Evolutionary conservation across 2,888 invertebrate genomes (phyloP), one percentile per base, ranked within the genome.

Genomic region (Aspidapion aeneum): DNA sequence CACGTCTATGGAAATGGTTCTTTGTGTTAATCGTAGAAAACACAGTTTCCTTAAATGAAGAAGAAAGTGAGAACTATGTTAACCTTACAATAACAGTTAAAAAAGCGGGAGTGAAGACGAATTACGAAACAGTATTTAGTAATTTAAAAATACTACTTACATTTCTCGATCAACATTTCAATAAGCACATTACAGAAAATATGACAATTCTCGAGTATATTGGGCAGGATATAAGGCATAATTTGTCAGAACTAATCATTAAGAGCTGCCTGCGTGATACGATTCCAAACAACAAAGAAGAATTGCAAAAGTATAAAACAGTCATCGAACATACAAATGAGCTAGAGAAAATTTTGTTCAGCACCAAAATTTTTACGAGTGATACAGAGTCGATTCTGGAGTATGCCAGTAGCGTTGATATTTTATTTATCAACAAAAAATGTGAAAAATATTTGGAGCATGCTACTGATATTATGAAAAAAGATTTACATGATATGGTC

Each of bases 401-500:
- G 50, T 94, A 91, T 74, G 85, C 89, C 1, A 83, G 86, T 21
- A 88, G 92, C 76, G 86, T 93, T 63, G 90, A 93, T 75, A 81
- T 85, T 2, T 80, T 91, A 35, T 94, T 91, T 78, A 88, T 91
- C 35, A 86, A 90, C 73, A 91, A 90, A 73, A 88, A 90, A 60
- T 90, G 90, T 69, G 85, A 88, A 72, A 85, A 88, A 68, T 87
- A 91, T 67, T 77, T 91, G 61, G 85, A 86, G 62, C 83, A 82
- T 58, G 92, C 94, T 0, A 82, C 88, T 49, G 81, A 79, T 64
- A 86, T 94, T 55, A 92, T 94, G 87, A 85, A 87, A 60, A 90
- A 90, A 74, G 93, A 94, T 78, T 83, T 95, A 60, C 92, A 94
- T 77, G 85, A 88, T 68, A 88, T 89, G 71, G 84, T 87, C 16